Conservation (phyloP, 2,797 vertebrate species). For the Protonibea diacanthus region DNA sequence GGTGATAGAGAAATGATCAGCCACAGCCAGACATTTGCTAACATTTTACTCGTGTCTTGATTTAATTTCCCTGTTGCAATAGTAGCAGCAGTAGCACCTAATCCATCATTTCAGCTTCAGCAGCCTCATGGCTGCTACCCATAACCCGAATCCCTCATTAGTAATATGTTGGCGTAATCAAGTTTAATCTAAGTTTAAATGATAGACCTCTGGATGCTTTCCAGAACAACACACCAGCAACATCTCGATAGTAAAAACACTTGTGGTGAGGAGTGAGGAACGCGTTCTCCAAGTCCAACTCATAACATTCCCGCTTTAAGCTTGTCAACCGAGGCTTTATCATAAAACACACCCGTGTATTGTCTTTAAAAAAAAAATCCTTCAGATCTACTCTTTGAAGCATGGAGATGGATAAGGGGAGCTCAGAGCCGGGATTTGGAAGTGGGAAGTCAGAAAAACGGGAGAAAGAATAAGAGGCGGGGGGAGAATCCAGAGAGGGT, state of each 20-base stretch:
- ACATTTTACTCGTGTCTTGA: slow-evolving; percentile 12
- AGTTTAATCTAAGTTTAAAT: slow-evolving; percentile 9
- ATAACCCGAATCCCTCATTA: not conserved
- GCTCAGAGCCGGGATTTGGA: slow-evolving; percentile 52
- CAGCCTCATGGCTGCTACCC: not conserved
- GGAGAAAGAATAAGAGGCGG: slow-evolving; percentile 17
- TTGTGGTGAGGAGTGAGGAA: slow-evolving; percentile 4
- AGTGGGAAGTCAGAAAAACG: slow-evolving; percentile 43
- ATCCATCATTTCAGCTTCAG: slow-evolving; percentile 35
- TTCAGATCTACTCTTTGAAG: slow-evolving; percentile 49
- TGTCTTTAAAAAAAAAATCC: slow-evolving; percentile 29
- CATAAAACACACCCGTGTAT: slow-evolving; percentile 15
- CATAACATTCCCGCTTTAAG: slow-evolving; percentile 41
- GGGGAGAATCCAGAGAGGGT: slow-evolving; percentile 10
- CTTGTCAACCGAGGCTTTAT: slow-evolving; percentile 37
- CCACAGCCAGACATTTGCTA: slow-evolving; percentile 9
- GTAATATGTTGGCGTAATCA: slow-evolving; percentile 4
- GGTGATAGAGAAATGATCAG: not conserved
- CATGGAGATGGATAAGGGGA: slow-evolving; percentile 36
- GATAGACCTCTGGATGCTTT: slow-evolving; percentile 22
- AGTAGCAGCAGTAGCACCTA: slow-evolving; percentile 19
- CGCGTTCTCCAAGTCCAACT: slow-evolving; percentile 32
- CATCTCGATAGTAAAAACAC: not conserved
- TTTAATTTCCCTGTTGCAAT: slow-evolving; percentile 28
- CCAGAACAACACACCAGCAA: slow-evolving; percentile 14